phyloP scores from a whole-genome alignment of 2,888 invertebrate genomes.

The Xanthia icteritia region DNA sequence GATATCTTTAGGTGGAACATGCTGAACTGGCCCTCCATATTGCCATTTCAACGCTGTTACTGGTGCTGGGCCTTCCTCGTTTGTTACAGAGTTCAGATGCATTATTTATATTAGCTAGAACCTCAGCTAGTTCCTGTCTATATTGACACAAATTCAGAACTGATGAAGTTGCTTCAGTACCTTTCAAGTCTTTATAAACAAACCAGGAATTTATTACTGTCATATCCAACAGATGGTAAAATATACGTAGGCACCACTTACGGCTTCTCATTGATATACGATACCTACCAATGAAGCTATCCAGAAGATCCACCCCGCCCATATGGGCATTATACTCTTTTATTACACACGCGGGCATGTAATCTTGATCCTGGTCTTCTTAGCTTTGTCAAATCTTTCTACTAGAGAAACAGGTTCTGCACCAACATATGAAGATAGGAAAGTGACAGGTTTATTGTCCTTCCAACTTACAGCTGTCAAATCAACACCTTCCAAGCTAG shows the following conservation, averaged over 20 bases:
- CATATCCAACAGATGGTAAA: constrained; percentile 73
- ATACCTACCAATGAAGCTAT: constrained; percentile 63
- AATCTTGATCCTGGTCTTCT: constrained; percentile 61
- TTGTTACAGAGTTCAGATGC: no score
- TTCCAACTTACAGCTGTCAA: constrained; percentile 70
- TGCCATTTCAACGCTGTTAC: no score
- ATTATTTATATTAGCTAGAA: constrained; percentile 62
- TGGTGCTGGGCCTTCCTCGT: no score
- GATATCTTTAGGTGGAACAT: no score
- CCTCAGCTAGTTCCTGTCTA: constrained; percentile 73
- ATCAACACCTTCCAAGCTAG: constrained; percentile 69
- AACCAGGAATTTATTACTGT: constrained; percentile 73
- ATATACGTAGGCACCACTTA: constrained; percentile 68
- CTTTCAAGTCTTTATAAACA: constrained; percentile 65
- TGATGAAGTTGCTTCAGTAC: constrained; percentile 59
- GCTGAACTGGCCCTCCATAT: no score
- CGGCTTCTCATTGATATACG: constrained; percentile 62
- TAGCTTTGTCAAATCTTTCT: constrained; percentile 65
- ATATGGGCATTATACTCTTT: constrained; percentile 74
- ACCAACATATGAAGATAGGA: constrained; percentile 71
- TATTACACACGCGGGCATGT: constrained; percentile 64
- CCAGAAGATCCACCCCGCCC: constrained; percentile 70
- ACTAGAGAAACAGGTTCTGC: constrained; percentile 65
- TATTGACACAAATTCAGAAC: constrained; percentile 67
- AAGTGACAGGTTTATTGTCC: constrained; percentile 58